Percentiles rank a stretch among this genome's conserved stretches.
Conservation (phyloP, 2,888 invertebrate genomes). For the Ormyrus thymus region DNA sequence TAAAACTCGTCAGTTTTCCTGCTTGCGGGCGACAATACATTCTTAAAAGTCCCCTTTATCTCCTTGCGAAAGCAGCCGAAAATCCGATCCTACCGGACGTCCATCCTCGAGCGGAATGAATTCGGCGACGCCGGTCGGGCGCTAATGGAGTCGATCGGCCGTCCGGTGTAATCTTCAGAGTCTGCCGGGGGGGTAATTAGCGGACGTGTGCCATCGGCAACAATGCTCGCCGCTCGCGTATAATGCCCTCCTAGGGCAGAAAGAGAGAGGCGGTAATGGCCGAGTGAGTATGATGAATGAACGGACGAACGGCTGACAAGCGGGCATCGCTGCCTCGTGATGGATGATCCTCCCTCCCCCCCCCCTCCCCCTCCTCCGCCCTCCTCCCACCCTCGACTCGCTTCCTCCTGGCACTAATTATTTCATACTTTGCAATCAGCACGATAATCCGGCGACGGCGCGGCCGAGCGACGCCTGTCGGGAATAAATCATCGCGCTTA, state of each 20-base stretch:
- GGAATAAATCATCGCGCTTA: conserved; percentile 71
- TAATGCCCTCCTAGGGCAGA: background rate
- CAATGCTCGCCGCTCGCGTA: conserved; percentile 56
- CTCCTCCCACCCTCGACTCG: background rate
- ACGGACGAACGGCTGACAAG: conserved; percentile 69
- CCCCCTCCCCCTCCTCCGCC: conserved; percentile 22
- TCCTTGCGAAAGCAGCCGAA: background rate
- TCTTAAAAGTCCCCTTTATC: too few species aligned
- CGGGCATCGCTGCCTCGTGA: conserved; percentile 69
- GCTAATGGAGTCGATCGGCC: conserved; percentile 61
- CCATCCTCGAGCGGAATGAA: conserved; percentile 11
- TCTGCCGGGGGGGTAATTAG: conserved; percentile 68
- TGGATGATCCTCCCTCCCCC: conserved; percentile 51
- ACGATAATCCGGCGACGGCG: conserved; percentile 72
- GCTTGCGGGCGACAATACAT: too few species aligned
- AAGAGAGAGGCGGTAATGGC: conserved; percentile 61
- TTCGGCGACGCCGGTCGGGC: background rate
- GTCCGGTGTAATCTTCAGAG: conserved; percentile 67
- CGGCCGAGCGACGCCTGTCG: conserved; percentile 67
- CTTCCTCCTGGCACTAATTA: conserved; percentile 71
- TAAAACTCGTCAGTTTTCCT: too few species aligned
- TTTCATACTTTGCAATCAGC: conserved; percentile 75
- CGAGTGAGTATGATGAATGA: conserved; percentile 75
- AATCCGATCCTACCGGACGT: too few species aligned
- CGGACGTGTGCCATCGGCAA: conserved; percentile 58